phyloP scores from a whole-genome alignment of 1,140 invertebrate species.

The Bombyx mori region DNA sequence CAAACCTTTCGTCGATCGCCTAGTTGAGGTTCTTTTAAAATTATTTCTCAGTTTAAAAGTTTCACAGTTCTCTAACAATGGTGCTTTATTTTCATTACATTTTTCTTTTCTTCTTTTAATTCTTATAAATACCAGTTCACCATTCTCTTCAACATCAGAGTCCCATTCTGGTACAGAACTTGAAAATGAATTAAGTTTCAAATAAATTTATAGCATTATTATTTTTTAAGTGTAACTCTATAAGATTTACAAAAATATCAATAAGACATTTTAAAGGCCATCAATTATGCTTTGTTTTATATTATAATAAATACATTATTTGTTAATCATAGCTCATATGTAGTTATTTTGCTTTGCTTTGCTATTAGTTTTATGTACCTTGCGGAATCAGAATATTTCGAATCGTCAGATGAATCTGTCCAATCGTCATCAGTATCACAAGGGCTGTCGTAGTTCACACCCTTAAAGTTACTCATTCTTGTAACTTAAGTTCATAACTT shows the following conservation, averaged over 20 bases:
- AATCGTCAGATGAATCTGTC: slow-evolving; percentile 56
- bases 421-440: slow-evolving; percentile 60
- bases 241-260: too few species aligned
- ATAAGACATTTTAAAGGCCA: too few species aligned
- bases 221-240: too few species aligned
- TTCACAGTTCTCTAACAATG: slow-evolving; percentile 56
- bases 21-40: slow-evolving; percentile 56
- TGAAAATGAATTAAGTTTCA: too few species aligned
- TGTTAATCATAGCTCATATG: too few species aligned
- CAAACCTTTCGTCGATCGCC: slow-evolving; percentile 55
- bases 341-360: neutral
- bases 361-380: slow-evolving; percentile 27
- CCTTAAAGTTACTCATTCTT: slow-evolving; percentile 19
- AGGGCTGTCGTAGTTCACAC: slow-evolving; percentile 40
- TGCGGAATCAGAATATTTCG: slow-evolving; percentile 58
- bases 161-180: slow-evolving; percentile 78
- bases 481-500: slow-evolving; percentile 11
- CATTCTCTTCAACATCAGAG: slow-evolving; percentile 70
- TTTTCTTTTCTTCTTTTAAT: slow-evolving; percentile 25
- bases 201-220: too few species aligned
- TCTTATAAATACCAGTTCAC: slow-evolving; percentile 74
- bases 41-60: slow-evolving; percentile 57
- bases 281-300: too few species aligned
- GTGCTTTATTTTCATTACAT: slow-evolving; percentile 28
- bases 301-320: too few species aligned